A percentile compares a stretch with the other conserved stretches of the same genome.
Evolutionary conservation across 2,888 invertebrate species (phyloP).

Genomic region (Danaus chrysippus): DNA sequence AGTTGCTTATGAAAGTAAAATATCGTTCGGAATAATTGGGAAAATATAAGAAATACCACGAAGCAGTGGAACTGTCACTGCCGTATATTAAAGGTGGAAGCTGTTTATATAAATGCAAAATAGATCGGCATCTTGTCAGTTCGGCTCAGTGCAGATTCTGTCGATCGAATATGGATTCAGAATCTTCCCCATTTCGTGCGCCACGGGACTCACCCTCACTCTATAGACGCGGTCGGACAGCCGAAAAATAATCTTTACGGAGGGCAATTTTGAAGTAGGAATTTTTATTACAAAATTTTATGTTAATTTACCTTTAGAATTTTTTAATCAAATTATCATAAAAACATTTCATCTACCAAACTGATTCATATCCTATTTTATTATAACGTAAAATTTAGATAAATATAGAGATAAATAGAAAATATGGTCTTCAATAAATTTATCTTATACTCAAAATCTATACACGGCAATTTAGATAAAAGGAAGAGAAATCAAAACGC

Average conservation of each 20-base stretch:
- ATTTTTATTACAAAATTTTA: slow-evolving; percentile 30
- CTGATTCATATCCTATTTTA: not conserved
- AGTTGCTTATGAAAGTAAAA: not conserved
- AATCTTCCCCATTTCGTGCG: slow-evolving; percentile 65
- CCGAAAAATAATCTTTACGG: slow-evolving; percentile 69
- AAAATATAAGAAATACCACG: not conserved
- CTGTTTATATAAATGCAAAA: slow-evolving; percentile 80
- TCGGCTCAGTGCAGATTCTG: slow-evolving; percentile 72
- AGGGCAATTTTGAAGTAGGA: slow-evolving; percentile 38
- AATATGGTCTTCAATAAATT: not conserved
- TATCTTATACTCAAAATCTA: no score
- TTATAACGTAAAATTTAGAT: slow-evolving; percentile 5
- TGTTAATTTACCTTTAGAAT: slow-evolving; percentile 24
- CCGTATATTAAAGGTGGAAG: slow-evolving; percentile 68
- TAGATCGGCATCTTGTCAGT: slow-evolving; percentile 77
- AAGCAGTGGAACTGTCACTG: slow-evolving; percentile 40
- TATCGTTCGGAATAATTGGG: not conserved
- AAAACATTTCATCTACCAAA: slow-evolving; percentile 1
- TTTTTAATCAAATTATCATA: slow-evolving; percentile 7
- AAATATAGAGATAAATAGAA: not conserved
- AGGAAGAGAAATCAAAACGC: slow-evolving; percentile 14
- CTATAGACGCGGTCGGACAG: slow-evolving; percentile 68
- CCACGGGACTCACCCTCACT: slow-evolving; percentile 59
- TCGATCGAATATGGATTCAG: slow-evolving; percentile 78
- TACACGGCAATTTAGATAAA: no score